A percentile compares a stretch with the other conserved stretches of the same genome.
Conservation (phyloP, 2,113 vertebrate genomes). For the Vimba vimba region DNA sequence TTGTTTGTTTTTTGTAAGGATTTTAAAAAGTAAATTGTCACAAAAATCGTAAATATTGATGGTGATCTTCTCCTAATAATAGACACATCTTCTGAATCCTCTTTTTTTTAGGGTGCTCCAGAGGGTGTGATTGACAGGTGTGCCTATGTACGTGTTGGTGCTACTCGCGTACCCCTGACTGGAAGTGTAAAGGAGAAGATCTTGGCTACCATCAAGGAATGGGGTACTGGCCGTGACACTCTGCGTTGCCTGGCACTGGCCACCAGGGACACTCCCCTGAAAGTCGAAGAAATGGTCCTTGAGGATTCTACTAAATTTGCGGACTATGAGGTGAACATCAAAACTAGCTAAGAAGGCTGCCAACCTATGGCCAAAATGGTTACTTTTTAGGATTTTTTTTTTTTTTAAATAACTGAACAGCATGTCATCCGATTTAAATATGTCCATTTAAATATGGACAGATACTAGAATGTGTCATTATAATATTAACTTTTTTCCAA, state of each 20-base stretch:
- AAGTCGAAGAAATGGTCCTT: conserved; percentile 85
- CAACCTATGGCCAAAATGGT: not conserved
- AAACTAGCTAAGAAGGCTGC: not conserved
- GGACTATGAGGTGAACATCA: conserved; percentile 83
- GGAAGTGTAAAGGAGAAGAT: conserved; percentile 80
- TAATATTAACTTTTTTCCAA: not conserved
- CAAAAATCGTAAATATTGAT: not conserved
- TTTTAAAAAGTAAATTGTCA: not conserved
- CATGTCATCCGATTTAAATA: too few species aligned
- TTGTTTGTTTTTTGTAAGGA: too few species aligned
- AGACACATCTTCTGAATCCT: not conserved
- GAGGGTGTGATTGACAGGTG: conserved; percentile 92
- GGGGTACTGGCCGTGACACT: conserved; percentile 90
- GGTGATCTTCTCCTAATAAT: not conserved
- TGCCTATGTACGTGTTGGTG: conserved; percentile 86
- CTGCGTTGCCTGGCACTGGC: conserved; percentile 91
- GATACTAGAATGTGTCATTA: not conserved
- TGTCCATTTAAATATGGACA: too few species aligned
- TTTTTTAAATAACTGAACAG: too few species aligned
- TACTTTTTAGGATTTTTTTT: too few species aligned
- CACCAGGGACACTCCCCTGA: conserved; percentile 86
- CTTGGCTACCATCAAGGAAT: conserved; percentile 86
- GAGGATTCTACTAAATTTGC: conserved; percentile 83
- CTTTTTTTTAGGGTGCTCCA: conserved; percentile 72
- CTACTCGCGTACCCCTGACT: conserved; percentile 86